A percentile compares a stretch with the other conserved stretches of the same genome.
Conservation (phyloP, 92 coral and sea anemone species). For the Epizoanthus illoricatus region DNA sequence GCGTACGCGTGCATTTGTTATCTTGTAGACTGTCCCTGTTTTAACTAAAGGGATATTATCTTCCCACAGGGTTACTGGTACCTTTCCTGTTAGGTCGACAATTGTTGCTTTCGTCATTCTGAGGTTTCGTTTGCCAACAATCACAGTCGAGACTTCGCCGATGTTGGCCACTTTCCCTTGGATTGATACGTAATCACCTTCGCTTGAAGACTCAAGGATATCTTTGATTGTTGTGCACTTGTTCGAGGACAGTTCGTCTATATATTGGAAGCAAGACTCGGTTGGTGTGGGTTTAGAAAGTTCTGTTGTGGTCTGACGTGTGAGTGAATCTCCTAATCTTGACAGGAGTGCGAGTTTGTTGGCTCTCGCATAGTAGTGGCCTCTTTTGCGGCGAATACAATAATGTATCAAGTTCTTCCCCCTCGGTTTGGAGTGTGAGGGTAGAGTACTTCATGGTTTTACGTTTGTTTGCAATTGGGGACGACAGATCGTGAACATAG, state of each 20-base stretch:
- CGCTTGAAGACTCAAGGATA: constrained; percentile 27
- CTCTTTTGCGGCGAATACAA: background rate
- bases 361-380: background rate
- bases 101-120: constrained; percentile 21
- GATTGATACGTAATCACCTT: constrained; percentile 29
- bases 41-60: constrained; percentile 31
- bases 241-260: constrained; percentile 9
- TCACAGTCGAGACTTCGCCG: background rate
- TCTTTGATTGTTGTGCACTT: constrained; percentile 23
- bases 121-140: constrained; percentile 8
- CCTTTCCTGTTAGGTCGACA: constrained; percentile 35
- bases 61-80: constrained; percentile 35
- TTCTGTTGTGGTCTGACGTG: constrained; percentile 32
- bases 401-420: no score
- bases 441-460: no score
- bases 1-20: constrained; percentile 35
- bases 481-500: background rate
- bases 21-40: constrained; percentile 33
- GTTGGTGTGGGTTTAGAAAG: constrained; percentile 30
- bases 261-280: constrained; percentile 33
- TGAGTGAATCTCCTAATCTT: constrained; percentile 23
- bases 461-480: background rate
- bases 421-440: no score
- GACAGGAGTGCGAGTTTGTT: background rate
- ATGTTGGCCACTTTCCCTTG: constrained; percentile 4